Evolutionary conservation across 1,140 invertebrate genomes (phyloP), one percentile per base, ranked within the genome.

Genomic region (Drosophila funebris): DNA sequence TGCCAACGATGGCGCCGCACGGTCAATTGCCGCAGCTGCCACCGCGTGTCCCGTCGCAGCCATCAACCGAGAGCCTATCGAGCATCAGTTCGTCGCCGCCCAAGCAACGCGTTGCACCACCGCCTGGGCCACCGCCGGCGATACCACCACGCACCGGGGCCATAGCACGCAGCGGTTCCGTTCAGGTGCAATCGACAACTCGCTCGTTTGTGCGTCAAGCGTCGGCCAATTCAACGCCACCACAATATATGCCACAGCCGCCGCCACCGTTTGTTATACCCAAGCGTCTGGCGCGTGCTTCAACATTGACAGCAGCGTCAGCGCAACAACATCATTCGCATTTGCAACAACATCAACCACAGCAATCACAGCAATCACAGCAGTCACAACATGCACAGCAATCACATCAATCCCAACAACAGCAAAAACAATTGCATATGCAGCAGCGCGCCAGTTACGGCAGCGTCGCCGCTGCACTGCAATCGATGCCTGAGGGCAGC

Each of bases 221-320:
- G 16, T 85, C 90, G 56, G 75, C 91, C 43, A 90, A 91, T 62
- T 92, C 92, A 43, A 90, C 91, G 71, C 84, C 84, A 68, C 88
- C 91, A 24, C 92, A 92, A 44, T 92, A 92, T 11, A 91, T 91
- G 48, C 91, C 92, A 7, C 92, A 92, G 58, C 85, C 93, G 41
- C 92, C 93, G 79, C 91, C 93, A 4, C 92, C 93, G 52, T 94
- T 94, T 90, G 93, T 94, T 37, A 94, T 94, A 58, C 93, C 93
- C 53, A 93, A 93, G 73, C 87, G 93, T 2, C 57, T 91, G 56
- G 69, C 82, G 29, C 74, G 90, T n/a, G 87, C 87, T 24, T 83
- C 83, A 1, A 87, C 87, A 1, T 13, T 91, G 53, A 74, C 74
- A 43, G 43, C 70, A 4, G n/a, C 69, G 20, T 9, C 70, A 4